Evolutionary conservation across 92 coral and sea anemone species (phyloP).

Genomic region (Ricordea florida): DNA sequence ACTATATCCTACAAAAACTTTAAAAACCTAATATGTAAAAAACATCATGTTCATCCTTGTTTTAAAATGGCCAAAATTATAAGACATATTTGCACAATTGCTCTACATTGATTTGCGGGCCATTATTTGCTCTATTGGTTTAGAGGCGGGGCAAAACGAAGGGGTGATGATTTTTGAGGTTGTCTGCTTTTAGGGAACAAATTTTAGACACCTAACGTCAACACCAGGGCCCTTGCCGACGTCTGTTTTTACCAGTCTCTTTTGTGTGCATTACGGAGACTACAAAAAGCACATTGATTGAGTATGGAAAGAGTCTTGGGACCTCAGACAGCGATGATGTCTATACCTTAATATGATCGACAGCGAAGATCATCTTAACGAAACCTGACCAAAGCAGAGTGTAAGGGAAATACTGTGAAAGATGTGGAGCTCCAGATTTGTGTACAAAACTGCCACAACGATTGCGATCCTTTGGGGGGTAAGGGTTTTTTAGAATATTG

Average conservation of each 20-base stretch:
- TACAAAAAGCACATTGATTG: constrained; percentile 1
- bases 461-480: constrained; percentile 22
- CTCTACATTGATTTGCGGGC: no score
- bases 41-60: no score
- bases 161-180: no score
- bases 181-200: neutral
- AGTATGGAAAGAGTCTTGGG: constrained; percentile 30
- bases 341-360: constrained; percentile 18
- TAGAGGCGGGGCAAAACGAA: no score
- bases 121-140: neutral
- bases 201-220: constrained; percentile 14
- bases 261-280: constrained; percentile 46
- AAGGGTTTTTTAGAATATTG: no score
- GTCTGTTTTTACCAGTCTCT: constrained; percentile 33
- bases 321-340: constrained; percentile 23
- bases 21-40: no score
- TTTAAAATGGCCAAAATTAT: no score
- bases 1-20: no score
- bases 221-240: constrained; percentile 40
- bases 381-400: neutral
- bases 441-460: constrained; percentile 10
- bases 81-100: no score
- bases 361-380: constrained; percentile 6
- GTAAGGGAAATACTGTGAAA: constrained; percentile 22
- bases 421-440: constrained; percentile 2